Conservation (phyloP, 30 jellyfish, hydroid and myxozoan species). For the Turritopsis dohrnii region DNA sequence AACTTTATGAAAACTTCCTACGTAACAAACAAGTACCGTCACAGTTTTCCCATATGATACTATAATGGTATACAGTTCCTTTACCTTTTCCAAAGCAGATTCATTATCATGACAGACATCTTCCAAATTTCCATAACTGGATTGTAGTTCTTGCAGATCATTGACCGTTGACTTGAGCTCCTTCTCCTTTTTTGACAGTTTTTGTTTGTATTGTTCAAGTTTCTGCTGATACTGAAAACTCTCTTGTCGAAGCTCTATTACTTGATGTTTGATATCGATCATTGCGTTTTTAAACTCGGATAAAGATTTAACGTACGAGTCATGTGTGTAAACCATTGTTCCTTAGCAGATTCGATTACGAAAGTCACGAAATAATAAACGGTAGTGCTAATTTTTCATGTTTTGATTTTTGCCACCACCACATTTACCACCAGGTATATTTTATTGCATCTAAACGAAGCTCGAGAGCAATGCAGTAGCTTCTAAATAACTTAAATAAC, state of each 20-base stretch:
- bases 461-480: no score
- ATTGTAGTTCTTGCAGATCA: neutral
- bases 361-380: neutral
- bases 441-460: no score
- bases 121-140: neutral
- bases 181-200: neutral
- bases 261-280: neutral
- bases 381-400: no score
- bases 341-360: neutral
- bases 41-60: no score
- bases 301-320: neutral
- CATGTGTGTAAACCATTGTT: neutral
- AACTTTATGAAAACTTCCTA: no score
- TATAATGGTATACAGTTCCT: neutral
- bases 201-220: neutral
- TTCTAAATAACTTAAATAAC: no score
- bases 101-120: neutral
- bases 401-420: no score
- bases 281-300: neutral
- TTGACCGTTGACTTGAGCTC: neutral
- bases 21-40: neutral
- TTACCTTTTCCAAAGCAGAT: neutral
- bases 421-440: no score
- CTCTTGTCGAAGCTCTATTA: neutral
- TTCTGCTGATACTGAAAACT: neutral